Evolutionary conservation across 2,797 vertebrate species (phyloP).

Genomic region (Microctenopoma steveboyesi): DNA sequence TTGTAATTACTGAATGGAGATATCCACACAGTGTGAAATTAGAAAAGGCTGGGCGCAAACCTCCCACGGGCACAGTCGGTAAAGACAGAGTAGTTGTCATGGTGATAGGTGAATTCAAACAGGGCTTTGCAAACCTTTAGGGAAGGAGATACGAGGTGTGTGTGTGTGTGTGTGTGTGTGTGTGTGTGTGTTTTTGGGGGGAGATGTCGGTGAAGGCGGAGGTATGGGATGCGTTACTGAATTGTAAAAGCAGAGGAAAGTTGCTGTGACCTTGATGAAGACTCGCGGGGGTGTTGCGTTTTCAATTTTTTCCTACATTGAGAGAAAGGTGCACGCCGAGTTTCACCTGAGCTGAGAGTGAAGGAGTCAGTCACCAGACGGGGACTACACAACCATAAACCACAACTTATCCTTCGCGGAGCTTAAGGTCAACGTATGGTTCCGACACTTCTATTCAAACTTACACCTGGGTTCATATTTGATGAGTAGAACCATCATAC

Average conservation of each 20-base stretch:
- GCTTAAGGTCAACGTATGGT: too few species aligned
- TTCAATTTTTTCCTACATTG: slow-evolving; percentile 34
- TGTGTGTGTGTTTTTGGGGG: slow-evolving; percentile 12
- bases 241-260: slow-evolving; percentile 49
- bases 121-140: slow-evolving; percentile 70
- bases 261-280: slow-evolving; percentile 69
- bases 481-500: too few species aligned
- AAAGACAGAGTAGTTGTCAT: slow-evolving; percentile 80
- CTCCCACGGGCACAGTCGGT: slow-evolving; percentile 75
- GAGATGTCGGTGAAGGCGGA: neutral
- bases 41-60: slow-evolving; percentile 77
- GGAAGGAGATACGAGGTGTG: slow-evolving; percentile 61
- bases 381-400: neutral
- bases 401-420: too few species aligned
- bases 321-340: slow-evolving; percentile 2
- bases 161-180: slow-evolving; percentile 19
- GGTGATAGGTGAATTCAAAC: slow-evolving; percentile 80
- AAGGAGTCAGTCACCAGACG: slow-evolving; percentile 3
- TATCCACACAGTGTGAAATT: slow-evolving; percentile 85
- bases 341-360: slow-evolving; percentile 13
- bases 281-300: slow-evolving; percentile 33
- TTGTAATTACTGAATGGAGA: slow-evolving; percentile 83
- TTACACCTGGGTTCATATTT: too few species aligned
- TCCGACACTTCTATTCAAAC: too few species aligned
- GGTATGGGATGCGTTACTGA: slow-evolving; percentile 37